Evolutionary conservation across 1,140 invertebrate species (phyloP), one percentile per base, ranked within the genome.

Genomic region (Asbolus verrucosus): DNA sequence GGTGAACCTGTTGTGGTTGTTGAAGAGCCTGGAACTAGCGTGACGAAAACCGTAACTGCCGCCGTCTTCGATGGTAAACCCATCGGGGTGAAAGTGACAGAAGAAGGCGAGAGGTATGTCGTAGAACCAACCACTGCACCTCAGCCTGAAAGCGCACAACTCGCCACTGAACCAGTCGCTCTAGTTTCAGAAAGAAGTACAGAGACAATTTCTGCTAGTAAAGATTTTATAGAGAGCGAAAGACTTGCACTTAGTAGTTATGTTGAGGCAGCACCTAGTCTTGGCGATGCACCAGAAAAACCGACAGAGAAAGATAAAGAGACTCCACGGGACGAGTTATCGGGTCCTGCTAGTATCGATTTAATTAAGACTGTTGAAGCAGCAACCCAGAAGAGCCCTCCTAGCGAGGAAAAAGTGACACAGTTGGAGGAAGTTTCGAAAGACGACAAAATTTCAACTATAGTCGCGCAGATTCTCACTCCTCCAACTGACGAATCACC

Each of bases 81-180:
- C n/a, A n/a, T 71, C 6, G 74, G 74, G 33, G 65, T 18, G 24
- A 63, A 73, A 43, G 65, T 62, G 19, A 31, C 63, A 27, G 61
- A 59, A 15, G 67, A 74, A 31, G 63, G 30, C 9, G 36, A 76
- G 73, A 81, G 79, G 79, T 81, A 81, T 71, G 79, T 79, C 46
- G 62, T 75, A 76, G 74, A 78, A 66, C 60, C 70, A 67, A 30
- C 65, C 19, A 69, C 59, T 75, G 76, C 75, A 76, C 77, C 27
- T 65, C 69, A 75, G 70, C 69, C 73, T 71, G 60, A 65, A 71
- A 33, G 21, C 59, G 71, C 75, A 73, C 73, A 60, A 36, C 50
- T n/a, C n/a, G n/a, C n/a, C n/a, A n/a, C n/a, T n/a, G n/a, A n/a
- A n/a, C n/a, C n/a, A n/a, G n/a, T n/a, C n/a, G n/a, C n/a, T n/a